Evolutionary conservation across 2,797 vertebrate genomes (phyloP).

Genomic region (Microtus agrestis): DNA sequence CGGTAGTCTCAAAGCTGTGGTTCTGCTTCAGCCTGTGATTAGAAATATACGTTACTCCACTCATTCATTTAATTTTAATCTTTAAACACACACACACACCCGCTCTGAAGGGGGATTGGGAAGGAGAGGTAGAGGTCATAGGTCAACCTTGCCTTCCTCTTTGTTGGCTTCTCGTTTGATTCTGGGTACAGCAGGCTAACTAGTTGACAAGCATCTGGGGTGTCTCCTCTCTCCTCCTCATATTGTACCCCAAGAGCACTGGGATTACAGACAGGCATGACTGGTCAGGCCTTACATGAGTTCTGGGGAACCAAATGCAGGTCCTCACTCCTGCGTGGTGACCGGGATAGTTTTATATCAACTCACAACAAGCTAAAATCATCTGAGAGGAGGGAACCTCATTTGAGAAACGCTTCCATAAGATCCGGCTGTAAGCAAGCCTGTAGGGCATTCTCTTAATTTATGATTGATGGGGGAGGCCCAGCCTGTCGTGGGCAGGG

Average conservation of each 20-base stretch:
- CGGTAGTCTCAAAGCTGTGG: not conserved
- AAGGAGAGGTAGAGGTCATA: not conserved
- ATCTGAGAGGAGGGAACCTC: not conserved
- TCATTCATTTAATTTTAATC: not conserved
- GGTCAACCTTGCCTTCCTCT: not conserved
- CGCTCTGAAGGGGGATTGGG: no score
- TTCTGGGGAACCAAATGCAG: not conserved
- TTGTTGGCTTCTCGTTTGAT: not conserved
- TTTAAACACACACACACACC: not conserved
- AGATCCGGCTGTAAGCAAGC: not conserved
- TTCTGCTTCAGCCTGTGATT: not conserved
- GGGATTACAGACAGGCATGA: not conserved
- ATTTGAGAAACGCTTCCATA: not conserved
- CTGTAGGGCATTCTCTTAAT: not conserved
- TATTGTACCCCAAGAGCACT: not conserved
- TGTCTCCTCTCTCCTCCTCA: not conserved
- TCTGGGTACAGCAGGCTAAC: not conserved
- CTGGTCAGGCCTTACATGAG: not conserved
- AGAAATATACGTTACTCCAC: not conserved
- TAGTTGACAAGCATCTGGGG: not conserved
- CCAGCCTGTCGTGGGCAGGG: not conserved
- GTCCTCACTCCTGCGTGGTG: not conserved
- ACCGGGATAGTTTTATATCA: not conserved
- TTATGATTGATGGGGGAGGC: not conserved
- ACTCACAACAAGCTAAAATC: not conserved